A percentile compares a stretch with the other conserved stretches of the same genome.
phyloP scores from a whole-genome alignment of 2,797 vertebrate genomes.

The Salarias fasciatus region DNA sequence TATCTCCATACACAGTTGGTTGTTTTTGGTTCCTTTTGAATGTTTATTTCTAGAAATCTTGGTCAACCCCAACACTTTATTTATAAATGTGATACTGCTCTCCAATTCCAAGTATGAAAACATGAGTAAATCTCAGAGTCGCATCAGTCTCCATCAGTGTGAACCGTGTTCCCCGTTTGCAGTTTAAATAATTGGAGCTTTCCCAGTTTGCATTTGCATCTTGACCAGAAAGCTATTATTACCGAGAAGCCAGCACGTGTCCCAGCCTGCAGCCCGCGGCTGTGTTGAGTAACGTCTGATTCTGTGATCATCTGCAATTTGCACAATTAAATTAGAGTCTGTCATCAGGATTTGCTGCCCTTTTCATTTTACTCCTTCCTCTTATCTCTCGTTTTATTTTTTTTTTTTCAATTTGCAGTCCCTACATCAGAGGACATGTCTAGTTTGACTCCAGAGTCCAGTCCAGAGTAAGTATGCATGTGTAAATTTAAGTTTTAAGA shows the following conservation, averaged over 20 bases:
- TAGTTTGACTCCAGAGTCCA: slow-evolving; percentile 93
- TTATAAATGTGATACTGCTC: no score
- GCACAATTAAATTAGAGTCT: slow-evolving; percentile 34
- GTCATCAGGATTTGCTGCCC: slow-evolving; percentile 36
- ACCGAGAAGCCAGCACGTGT: not conserved
- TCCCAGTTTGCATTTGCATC: not conserved
- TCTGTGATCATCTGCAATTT: slow-evolving; percentile 50
- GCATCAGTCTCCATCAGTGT: not conserved
- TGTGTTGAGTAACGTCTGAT: slow-evolving; percentile 26
- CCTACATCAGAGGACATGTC: slow-evolving; percentile 96
- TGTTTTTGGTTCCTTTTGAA: no score
- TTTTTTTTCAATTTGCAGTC: slow-evolving; percentile 79
- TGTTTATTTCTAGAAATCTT: not conserved
- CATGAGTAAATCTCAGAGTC: not conserved
- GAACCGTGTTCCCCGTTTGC: slow-evolving; percentile 1
- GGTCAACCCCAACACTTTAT: no score
- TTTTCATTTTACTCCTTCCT: not conserved
- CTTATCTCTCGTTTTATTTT: not conserved
- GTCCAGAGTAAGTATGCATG: slow-evolving; percentile 88
- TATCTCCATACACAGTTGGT: no score
- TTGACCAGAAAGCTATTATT: slow-evolving; percentile 20
- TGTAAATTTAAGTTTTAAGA: not conserved
- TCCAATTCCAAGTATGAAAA: no score
- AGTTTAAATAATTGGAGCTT: slow-evolving; percentile 8
- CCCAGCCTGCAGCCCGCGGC: slow-evolving; percentile 23